phyloP scores from a whole-genome alignment of 2,113 vertebrate genomes.

The Tangachromis dhanisi region DNA sequence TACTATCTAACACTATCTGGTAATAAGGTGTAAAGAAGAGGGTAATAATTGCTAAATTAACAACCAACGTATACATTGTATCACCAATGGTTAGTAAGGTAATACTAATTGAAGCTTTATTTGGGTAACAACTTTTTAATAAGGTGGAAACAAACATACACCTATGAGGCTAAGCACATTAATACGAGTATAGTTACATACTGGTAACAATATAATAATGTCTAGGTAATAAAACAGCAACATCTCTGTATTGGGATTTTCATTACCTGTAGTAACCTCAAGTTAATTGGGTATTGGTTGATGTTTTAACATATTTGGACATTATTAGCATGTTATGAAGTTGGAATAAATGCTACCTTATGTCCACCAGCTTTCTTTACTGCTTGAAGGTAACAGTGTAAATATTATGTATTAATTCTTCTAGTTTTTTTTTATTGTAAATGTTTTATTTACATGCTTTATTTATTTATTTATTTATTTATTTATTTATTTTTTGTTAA shows the following conservation, averaged over 20 bases:
- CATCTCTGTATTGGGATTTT: not conserved
- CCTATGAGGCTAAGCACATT: not conserved
- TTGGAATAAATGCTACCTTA: not conserved
- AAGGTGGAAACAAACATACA: not conserved
- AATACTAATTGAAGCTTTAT: not conserved
- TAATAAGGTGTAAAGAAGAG: not conserved
- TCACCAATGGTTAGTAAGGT: not conserved
- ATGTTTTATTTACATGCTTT: not conserved
- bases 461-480: not conserved
- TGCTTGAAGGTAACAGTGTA: not conserved
- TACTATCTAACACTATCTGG: not conserved
- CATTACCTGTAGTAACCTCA: not conserved
- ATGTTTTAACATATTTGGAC: not conserved
- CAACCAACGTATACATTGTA: not conserved
- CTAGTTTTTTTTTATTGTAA: not conserved
- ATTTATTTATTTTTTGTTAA: not conserved
- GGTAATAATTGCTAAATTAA: not conserved
- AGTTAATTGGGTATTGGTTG: not conserved
- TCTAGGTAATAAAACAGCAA: not conserved
- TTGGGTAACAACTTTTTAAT: not conserved
- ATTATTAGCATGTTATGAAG: not conserved
- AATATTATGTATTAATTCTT: not conserved
- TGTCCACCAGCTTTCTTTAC: not conserved
- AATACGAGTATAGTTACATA: not conserved
- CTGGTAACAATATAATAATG: not conserved